These are phyloP conservation scores for Parnassius orleans DNA, from an alignment of 2,888 invertebrate genomes.

Conservation along the genomic window DNA sequence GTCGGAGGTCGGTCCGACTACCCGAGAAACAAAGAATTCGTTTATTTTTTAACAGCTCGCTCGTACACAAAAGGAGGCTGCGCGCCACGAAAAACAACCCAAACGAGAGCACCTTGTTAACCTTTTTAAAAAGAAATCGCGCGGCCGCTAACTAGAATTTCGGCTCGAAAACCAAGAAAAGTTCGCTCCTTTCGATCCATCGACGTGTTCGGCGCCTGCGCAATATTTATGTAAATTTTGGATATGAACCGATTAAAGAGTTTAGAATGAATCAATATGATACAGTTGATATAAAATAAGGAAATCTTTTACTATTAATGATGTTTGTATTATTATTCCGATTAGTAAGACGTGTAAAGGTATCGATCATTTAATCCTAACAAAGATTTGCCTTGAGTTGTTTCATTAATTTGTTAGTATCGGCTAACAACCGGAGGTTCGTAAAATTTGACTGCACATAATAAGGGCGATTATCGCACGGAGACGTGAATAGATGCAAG, in stretches of 20 bases:
- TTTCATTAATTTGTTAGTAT: slow-evolving; percentile 54
- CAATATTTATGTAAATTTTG: slow-evolving; percentile 74
- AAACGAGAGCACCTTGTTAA: slow-evolving; percentile 79
- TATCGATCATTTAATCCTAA: slow-evolving; percentile 62
- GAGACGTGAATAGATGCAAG: slow-evolving; percentile 58
- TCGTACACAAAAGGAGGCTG: slow-evolving; percentile 77
- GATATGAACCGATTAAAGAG: slow-evolving; percentile 34
- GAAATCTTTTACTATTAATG: not conserved
- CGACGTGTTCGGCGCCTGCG: slow-evolving; percentile 72
- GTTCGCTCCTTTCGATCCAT: slow-evolving; percentile 55
- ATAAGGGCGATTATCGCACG: slow-evolving; percentile 71
- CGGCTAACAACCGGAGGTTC: slow-evolving; percentile 71
- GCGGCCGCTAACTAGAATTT: slow-evolving; percentile 79
- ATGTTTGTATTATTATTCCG: slow-evolving; percentile 24
- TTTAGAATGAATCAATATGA: slow-evolving; percentile 9
- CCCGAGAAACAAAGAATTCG: slow-evolving; percentile 80
- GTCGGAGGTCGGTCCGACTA: slow-evolving; percentile 79
- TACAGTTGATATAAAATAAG: not conserved
- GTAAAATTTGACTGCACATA: slow-evolving; percentile 79
- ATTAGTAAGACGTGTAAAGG: slow-evolving; percentile 56
- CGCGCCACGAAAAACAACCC: slow-evolving; percentile 76
- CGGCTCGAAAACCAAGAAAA: slow-evolving; percentile 78
- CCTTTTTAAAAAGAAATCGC: slow-evolving; percentile 79
- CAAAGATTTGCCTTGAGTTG: slow-evolving; percentile 22
- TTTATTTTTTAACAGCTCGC: slow-evolving; percentile 82